Percentiles rank a stretch among this genome's conserved stretches.
Conservation (phyloP, 2,888 invertebrate species). For the Mythimna vitellina region DNA sequence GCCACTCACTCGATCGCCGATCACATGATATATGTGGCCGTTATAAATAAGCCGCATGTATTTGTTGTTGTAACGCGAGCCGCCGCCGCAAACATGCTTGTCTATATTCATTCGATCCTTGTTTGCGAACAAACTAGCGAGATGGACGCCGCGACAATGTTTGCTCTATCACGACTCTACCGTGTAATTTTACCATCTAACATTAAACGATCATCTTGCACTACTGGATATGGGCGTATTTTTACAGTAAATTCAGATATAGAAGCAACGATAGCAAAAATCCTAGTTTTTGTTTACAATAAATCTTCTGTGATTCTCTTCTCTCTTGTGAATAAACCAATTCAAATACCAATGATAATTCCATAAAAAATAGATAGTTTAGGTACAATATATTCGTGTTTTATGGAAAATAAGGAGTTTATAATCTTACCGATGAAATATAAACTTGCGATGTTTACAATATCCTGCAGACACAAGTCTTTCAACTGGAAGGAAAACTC, state of each 20-base stretch:
- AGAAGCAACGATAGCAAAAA: neutral
- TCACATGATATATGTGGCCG: constrained; percentile 68
- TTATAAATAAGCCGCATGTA: constrained; percentile 77
- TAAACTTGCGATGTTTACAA: neutral
- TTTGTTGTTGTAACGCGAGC: constrained; percentile 88
- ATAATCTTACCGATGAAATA: neutral
- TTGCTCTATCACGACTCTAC: constrained; percentile 76
- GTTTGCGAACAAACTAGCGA: constrained; percentile 87
- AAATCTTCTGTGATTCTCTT: too few relatives aligned
- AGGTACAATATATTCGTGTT: neutral
- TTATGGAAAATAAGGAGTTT: neutral
- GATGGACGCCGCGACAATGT: constrained; percentile 85
- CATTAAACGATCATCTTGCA: constrained; percentile 36
- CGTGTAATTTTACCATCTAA: constrained; percentile 80
- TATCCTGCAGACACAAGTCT: neutral
- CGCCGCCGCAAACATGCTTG: constrained; percentile 83
- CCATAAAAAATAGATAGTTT: neutral
- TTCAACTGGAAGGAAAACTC: constrained; percentile 1
- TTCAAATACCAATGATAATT: neutral
- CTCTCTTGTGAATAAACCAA: too few relatives aligned
- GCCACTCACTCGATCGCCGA: constrained; percentile 58
- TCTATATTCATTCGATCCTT: constrained; percentile 88
- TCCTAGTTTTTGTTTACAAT: neutral
- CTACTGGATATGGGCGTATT: constrained; percentile 7
- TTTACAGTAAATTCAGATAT: constrained; percentile 12